Percentiles rank a stretch among this genome's conserved stretches.
Conservation (phyloP, 2,113 vertebrate species). For the Tor tambroides region DNA sequence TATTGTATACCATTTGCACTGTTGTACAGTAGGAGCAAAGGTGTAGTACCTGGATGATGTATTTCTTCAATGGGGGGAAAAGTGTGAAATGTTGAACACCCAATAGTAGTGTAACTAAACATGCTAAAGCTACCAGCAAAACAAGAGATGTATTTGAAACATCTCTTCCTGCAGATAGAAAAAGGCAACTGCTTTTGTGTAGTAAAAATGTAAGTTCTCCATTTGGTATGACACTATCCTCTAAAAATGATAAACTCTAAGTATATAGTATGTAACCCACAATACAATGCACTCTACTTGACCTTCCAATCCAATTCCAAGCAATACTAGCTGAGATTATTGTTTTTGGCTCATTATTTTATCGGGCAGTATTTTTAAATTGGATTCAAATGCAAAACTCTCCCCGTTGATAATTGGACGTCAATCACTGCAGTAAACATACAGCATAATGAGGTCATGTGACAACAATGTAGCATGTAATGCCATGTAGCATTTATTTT, state of each 20-base stretch:
- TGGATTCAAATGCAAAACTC: not conserved
- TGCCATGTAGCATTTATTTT: not conserved
- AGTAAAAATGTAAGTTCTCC: not conserved
- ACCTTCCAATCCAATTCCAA: not conserved
- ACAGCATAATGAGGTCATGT: not conserved
- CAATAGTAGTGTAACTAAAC: not conserved
- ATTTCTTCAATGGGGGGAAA: not conserved
- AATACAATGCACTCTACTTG: not conserved
- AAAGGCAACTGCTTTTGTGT: not conserved
- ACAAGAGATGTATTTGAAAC: not conserved
- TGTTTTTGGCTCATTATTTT: not conserved
- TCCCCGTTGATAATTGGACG: not conserved
- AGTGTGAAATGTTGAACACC: not conserved
- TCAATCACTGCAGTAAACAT: not conserved
- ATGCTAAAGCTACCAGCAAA: not conserved
- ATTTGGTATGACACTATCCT: not conserved
- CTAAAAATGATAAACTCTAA: not conserved
- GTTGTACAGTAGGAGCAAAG: too few species aligned
- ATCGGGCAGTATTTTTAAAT: not conserved
- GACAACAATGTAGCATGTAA: not conserved
- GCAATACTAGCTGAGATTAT: not conserved
- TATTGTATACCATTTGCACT: not conserved
- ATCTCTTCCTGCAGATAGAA: not conserved
- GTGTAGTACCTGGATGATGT: not conserved
- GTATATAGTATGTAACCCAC: not conserved